Evolutionary conservation across 2,113 vertebrate genomes (phyloP).

Genomic region (Chiloscyllium plagiosum): DNA sequence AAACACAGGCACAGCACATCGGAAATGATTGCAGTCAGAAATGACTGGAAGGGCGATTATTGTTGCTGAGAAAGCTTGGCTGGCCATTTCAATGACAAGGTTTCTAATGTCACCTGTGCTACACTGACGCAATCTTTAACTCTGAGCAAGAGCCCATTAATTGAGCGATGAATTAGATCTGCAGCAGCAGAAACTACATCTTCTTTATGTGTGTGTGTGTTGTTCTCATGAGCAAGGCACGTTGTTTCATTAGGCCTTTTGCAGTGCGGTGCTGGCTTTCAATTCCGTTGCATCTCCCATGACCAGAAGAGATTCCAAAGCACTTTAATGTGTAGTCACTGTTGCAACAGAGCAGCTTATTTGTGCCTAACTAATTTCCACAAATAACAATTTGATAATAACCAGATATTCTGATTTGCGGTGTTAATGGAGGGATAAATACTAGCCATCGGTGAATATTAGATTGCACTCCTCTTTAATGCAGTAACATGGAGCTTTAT

Average conservation of each 20-base stretch:
- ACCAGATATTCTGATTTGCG: no score
- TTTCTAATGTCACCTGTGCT: background rate
- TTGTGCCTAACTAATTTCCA: no score
- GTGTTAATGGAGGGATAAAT: no score
- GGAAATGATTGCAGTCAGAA: background rate
- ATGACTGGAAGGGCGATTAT: background rate
- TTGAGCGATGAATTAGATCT: background rate
- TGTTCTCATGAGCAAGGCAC: background rate
- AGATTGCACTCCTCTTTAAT: no score
- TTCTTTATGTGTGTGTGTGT: no score
- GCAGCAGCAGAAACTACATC: background rate
- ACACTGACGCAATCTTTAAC: background rate
- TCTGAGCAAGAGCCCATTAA: background rate
- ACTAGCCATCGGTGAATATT: no score
- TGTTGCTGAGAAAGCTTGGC: background rate
- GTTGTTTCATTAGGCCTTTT: background rate
- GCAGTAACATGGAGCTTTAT: no score
- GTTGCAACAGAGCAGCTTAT: background rate
- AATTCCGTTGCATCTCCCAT: background rate
- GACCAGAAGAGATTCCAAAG: background rate
- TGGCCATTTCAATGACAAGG: background rate
- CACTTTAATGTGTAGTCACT: background rate
- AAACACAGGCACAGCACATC: background rate
- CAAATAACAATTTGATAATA: no score
- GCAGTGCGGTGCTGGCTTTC: background rate